These are phyloP conservation scores for Hedya salicella DNA, from an alignment of 2,888 invertebrate species.

Conservation along the genomic window DNA sequence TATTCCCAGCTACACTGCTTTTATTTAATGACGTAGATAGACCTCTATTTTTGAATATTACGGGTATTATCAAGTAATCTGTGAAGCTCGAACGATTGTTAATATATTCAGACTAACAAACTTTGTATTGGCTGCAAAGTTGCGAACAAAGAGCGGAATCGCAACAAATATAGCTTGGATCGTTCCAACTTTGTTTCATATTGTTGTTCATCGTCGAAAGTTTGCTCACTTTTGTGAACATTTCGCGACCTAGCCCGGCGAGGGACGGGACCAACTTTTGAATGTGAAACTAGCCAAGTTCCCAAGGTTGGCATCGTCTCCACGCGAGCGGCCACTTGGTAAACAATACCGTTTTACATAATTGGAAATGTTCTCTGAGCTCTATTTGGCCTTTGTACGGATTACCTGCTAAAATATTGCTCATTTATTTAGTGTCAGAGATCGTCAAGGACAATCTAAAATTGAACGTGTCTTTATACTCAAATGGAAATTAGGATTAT, in stretches of 20 bases:
- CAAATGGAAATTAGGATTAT: too few relatives aligned
- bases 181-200: conserved; percentile 66
- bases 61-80: conserved; percentile 43
- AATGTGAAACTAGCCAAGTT: conserved; percentile 68
- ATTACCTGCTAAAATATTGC: conserved; percentile 45
- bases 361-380: conserved; percentile 58
- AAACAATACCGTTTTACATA: conserved; percentile 65
- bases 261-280: conserved; percentile 61
- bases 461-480: too few relatives aligned
- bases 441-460: too few relatives aligned
- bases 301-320: conserved; percentile 67
- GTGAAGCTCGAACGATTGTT: conserved; percentile 32
- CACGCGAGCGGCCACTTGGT: conserved; percentile 51
- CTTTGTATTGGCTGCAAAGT: conserved; percentile 66
- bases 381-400: conserved; percentile 49
- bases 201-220: conserved; percentile 68
- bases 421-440: background rate
- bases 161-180: conserved; percentile 68
- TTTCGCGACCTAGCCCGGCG: conserved; percentile 57
- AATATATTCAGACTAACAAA: conserved; percentile 54
- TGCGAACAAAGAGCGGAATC: conserved; percentile 56
- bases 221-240: conserved; percentile 70
- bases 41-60: conserved; percentile 20
- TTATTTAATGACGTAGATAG: background rate
- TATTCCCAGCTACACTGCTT: conserved; percentile 42